Percentiles rank a stretch among this genome's conserved stretches.
These are phyloP conservation scores for Aptenodytes forsteri DNA, from an alignment of 2,113 vertebrate species.

Conservation along the genomic window DNA sequence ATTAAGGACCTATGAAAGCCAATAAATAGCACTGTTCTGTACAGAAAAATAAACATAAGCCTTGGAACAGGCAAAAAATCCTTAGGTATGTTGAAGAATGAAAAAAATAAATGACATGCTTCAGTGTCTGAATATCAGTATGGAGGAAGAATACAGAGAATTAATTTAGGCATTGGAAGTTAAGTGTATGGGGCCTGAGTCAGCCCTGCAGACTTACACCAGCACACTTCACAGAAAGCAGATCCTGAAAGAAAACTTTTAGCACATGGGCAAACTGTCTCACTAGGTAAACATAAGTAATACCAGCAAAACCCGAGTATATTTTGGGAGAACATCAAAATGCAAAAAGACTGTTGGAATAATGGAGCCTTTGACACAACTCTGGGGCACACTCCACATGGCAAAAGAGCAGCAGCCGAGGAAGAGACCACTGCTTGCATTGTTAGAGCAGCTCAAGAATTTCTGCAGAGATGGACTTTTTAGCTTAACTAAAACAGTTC, in stretches of 20 bases:
- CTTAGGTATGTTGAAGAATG: neutral
- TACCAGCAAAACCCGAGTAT: neutral
- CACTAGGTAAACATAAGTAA: neutral
- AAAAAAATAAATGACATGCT: neutral
- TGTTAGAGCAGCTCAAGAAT: neutral
- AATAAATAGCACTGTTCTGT: neutral
- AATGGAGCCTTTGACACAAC: slow-evolving; percentile 27
- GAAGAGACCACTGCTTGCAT: neutral
- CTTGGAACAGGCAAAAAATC: neutral
- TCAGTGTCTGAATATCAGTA: neutral
- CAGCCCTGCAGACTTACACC: neutral
- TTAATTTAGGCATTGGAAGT: neutral
- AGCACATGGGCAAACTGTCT: neutral
- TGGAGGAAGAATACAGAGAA: neutral
- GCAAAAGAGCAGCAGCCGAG: neutral
- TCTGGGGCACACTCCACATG: neutral
- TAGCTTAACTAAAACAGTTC: neutral
- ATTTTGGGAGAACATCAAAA: slow-evolving; percentile 47
- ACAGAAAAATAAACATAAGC: neutral
- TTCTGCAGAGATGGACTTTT: slow-evolving; percentile 1
- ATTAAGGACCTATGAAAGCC: neutral
- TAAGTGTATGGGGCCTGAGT: neutral
- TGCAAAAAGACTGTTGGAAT: neutral
- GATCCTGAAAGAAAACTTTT: neutral
- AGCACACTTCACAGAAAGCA: neutral